phyloP scores from a whole-genome alignment of 2,888 invertebrate species.

The Tinea semifulvella region DNA sequence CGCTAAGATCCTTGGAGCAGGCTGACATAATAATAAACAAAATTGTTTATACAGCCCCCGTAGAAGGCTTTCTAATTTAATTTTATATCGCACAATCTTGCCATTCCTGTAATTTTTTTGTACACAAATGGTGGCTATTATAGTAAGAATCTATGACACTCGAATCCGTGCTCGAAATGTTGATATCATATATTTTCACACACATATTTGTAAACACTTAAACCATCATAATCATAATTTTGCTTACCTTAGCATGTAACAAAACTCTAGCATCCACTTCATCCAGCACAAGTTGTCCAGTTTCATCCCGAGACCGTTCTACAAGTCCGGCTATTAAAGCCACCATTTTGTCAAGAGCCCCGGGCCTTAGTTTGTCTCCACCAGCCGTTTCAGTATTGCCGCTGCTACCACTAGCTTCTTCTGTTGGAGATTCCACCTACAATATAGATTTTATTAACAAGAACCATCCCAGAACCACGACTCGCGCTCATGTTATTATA shows the following conservation, averaged over 20 bases:
- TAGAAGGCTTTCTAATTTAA: too few species aligned
- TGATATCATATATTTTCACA: not conserved
- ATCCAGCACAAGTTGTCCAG: conserved; percentile 76
- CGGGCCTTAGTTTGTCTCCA: conserved; percentile 82
- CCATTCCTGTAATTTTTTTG: too few species aligned
- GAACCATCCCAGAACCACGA: too few species aligned
- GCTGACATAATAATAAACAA: too few species aligned
- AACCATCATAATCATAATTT: not conserved
- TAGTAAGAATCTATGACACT: too few species aligned
- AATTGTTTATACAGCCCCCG: too few species aligned
- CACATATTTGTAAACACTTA: not conserved
- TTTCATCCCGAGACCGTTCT: conserved; percentile 85
- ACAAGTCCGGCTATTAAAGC: conserved; percentile 88
- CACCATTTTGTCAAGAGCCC: conserved; percentile 95
- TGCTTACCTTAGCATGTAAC: conserved; percentile 81
- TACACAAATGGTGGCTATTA: too few species aligned
- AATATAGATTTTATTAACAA: too few species aligned
- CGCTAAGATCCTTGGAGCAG: too few species aligned
- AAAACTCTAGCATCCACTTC: conserved; percentile 84
- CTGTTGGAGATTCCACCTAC: conserved; percentile 49
- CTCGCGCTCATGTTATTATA: too few species aligned
- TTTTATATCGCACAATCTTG: too few species aligned
- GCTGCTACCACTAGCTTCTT: conserved; percentile 49
- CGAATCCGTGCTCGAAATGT: too few species aligned
- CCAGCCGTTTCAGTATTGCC: conserved; percentile 46